Conservation (phyloP, 2,888 invertebrate species). For the Brassicogethes aeneus region DNA sequence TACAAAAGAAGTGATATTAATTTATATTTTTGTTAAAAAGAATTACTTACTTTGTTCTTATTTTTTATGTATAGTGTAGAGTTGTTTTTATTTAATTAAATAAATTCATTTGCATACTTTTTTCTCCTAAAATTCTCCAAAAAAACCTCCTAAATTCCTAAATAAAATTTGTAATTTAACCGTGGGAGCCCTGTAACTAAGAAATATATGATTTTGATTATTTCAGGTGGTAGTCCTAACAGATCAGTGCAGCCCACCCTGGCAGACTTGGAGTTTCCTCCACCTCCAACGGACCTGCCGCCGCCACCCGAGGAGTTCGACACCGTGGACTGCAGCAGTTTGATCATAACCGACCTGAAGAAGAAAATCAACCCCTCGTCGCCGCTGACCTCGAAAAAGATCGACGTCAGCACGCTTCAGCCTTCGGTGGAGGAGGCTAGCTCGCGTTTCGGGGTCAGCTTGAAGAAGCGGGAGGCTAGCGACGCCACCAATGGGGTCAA, state of each 20-base stretch:
- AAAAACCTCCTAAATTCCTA: too few species aligned
- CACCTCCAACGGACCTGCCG: conserved; percentile 71
- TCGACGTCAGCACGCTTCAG: conserved; percentile 52
- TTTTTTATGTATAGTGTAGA: too few species aligned
- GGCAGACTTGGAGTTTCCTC: conserved; percentile 81
- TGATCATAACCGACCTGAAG: conserved; percentile 31
- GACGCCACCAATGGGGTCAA: conserved; percentile 45
- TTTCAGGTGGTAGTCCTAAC: conserved; percentile 35
- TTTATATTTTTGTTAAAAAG: too few species aligned
- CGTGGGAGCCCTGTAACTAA: too few species aligned
- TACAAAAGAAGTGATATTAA: too few species aligned
- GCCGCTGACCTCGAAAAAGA: conserved; percentile 33
- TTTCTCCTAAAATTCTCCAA: too few species aligned
- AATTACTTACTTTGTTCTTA: too few species aligned
- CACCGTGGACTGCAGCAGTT: conserved; percentile 34
- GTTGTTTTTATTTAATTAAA: too few species aligned
- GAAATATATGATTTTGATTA: conserved; percentile 20
- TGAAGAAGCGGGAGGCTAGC: conserved; percentile 57
- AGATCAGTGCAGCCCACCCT: conserved; percentile 61
- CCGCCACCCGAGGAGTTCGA: conserved; percentile 65
- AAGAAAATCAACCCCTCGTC: conserved; percentile 35
- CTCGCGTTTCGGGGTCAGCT: conserved; percentile 60
- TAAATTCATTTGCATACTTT: too few species aligned
- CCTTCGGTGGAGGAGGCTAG: conserved; percentile 66
- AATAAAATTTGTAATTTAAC: too few species aligned